Evolutionary conservation across 2,113 vertebrate genomes (phyloP), one percentile per base, ranked within the genome.

Genomic region (Daboia siamensis): DNA sequence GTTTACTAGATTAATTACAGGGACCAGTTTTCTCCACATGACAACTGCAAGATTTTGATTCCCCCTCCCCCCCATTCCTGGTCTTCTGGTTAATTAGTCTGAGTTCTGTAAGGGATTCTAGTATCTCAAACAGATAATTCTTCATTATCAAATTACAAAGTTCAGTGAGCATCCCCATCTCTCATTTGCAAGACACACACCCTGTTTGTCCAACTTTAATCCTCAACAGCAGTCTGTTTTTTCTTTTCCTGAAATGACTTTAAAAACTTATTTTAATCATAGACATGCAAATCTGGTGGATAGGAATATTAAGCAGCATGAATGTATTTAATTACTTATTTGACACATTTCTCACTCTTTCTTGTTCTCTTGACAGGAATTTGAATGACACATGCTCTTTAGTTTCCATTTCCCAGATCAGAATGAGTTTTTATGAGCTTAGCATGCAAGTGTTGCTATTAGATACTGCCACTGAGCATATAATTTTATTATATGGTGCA

Each of bases 301-400:
- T 74, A 93, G 74, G 4, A 93, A 21, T 86, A 94, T 69, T 29
- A 12, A 96, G 56, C 2, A n/a, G 48, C 56, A 88, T 0, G 20
- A 93, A 86, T 54, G 92, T n/a, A 23, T 88, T 90, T 89, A 88
- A 95, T 95, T 89, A 87, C 90, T 94, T 87, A 52, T 92, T 87
- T 93, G 92, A 92, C 93, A 90, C 87, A 61, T 23, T 96, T 96
- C 88, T 92, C 52, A 21, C 90, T 74, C 74, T 1, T 0, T 48
- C 90, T 52, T 0, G 6, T 51, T 52, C 89, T 52, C 48, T 61
- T 89, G 48, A 26, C 0, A 39, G 29, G 93, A 46, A 51, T 93
- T 90, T 90, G 89, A 39, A 52, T 91, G 64, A 57, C 87, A 48
- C 74, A 44, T 89, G 87, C 26, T 85, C 51, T 91, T 90, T 11